phyloP scores from a whole-genome alignment of 2,113 vertebrate genomes.

The Capreolus pygargus region DNA sequence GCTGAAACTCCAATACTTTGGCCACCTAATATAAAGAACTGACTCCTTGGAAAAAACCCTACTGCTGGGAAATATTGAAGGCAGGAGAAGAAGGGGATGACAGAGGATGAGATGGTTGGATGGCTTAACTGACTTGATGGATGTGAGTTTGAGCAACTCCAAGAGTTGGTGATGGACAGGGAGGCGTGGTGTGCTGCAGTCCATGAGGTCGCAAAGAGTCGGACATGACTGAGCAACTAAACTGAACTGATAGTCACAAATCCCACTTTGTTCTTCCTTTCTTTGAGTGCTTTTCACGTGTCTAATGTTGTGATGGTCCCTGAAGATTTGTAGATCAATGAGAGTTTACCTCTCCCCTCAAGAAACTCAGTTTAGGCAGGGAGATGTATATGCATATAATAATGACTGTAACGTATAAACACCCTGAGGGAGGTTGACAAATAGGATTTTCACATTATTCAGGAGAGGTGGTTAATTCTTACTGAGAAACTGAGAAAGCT shows the following conservation, averaged over 20 bases:
- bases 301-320: background rate
- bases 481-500: background rate
- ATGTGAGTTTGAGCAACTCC: background rate
- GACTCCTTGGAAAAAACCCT: background rate
- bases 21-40: background rate
- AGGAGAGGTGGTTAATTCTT: background rate
- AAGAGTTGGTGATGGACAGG: background rate
- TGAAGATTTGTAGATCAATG: background rate
- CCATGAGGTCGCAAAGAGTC: background rate
- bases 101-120: background rate
- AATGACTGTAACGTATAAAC: background rate
- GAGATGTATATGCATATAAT: background rate
- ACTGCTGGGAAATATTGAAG: background rate
- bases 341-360: background rate
- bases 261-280: background rate
- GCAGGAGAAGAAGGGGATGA: background rate
- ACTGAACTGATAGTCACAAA: background rate
- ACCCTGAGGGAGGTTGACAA: background rate
- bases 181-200: background rate
- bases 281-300: background rate
- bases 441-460: background rate
- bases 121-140: background rate
- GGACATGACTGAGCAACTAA: background rate
- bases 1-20: background rate
- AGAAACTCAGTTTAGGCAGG: background rate